Conservation (phyloP, 2,888 invertebrate genomes). For the Pyralis farinalis region DNA sequence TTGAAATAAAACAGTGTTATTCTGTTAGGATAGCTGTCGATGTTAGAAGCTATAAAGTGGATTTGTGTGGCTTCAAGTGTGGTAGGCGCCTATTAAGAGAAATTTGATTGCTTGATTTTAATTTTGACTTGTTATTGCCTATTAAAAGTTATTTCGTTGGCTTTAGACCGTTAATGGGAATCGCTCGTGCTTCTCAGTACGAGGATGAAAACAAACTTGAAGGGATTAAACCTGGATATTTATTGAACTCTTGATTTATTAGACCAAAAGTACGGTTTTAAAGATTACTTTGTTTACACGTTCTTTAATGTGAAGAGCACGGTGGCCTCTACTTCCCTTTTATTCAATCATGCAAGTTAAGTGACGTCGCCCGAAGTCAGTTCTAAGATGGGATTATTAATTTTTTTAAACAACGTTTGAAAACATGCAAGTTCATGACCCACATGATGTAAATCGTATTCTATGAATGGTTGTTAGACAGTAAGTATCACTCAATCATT, state of each 20-base stretch:
- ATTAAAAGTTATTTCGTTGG: slow-evolving; percentile 22
- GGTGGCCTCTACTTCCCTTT: too few relatives aligned
- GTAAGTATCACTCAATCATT: too few relatives aligned
- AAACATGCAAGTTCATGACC: too few relatives aligned
- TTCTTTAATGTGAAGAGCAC: not conserved
- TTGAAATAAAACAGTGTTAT: not conserved
- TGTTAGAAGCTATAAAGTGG: slow-evolving; percentile 34
- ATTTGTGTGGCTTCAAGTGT: slow-evolving; percentile 28
- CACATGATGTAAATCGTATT: too few relatives aligned
- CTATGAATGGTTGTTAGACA: too few relatives aligned
- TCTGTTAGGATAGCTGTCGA: slow-evolving; percentile 19
- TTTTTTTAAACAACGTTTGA: too few relatives aligned
- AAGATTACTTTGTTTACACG: not conserved
- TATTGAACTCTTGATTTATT: not conserved
- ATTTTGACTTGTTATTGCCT: slow-evolving; percentile 16
- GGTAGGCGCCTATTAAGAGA: slow-evolving; percentile 22
- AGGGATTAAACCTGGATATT: not conserved
- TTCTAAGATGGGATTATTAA: too few relatives aligned
- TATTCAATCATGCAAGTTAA: too few relatives aligned
- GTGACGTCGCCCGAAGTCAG: too few relatives aligned
- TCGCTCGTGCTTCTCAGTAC: slow-evolving; percentile 1
- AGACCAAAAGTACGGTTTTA: not conserved
- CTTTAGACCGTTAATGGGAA: slow-evolving; percentile 15
- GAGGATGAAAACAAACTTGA: slow-evolving; percentile 1
- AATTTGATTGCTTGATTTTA: slow-evolving; percentile 19